Evolutionary conservation across 2,888 invertebrate species (phyloP).

Genomic region (Andrena fulva): DNA sequence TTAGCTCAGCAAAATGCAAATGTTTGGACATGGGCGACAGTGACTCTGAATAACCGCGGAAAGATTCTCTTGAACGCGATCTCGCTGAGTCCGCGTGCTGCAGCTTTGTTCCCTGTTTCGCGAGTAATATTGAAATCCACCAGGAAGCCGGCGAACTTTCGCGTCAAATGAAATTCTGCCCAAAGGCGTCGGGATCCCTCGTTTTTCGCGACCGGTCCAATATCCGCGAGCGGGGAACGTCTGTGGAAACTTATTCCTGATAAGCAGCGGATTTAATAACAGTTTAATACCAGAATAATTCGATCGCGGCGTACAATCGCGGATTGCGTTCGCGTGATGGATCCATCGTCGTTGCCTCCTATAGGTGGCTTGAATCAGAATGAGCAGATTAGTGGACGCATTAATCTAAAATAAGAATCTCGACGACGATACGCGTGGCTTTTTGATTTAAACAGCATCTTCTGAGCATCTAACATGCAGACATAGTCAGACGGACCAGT

Average conservation of each 20-base stretch:
- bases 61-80: slow-evolving; percentile 10
- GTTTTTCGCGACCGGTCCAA: slow-evolving; percentile 1
- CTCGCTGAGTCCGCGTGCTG: background rate
- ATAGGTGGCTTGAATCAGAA: background rate
- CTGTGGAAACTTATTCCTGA: slow-evolving; percentile 20
- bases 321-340: background rate
- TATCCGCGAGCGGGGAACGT: slow-evolving; percentile 16
- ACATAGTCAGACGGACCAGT: slow-evolving; percentile 30
- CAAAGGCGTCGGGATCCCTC: background rate
- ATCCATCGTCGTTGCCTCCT: background rate
- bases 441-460: slow-evolving; percentile 29
- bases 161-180: slow-evolving; percentile 37
- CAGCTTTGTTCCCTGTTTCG: slow-evolving; percentile 3
- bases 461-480: slow-evolving; percentile 29
- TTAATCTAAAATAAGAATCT: slow-evolving; percentile 37
- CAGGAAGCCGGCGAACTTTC: background rate
- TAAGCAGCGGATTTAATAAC: slow-evolving; percentile 35
- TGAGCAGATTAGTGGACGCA: slow-evolving; percentile 19
- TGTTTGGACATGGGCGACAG: background rate
- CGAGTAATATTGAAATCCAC: slow-evolving; percentile 38
- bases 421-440: slow-evolving; percentile 31
- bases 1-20: background rate
- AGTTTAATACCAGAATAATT: slow-evolving; percentile 27
- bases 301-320: background rate
- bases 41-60: background rate